These are phyloP conservation scores for Sialia sialis DNA, from an alignment of 2,113 vertebrate genomes.

Conservation along the genomic window DNA sequence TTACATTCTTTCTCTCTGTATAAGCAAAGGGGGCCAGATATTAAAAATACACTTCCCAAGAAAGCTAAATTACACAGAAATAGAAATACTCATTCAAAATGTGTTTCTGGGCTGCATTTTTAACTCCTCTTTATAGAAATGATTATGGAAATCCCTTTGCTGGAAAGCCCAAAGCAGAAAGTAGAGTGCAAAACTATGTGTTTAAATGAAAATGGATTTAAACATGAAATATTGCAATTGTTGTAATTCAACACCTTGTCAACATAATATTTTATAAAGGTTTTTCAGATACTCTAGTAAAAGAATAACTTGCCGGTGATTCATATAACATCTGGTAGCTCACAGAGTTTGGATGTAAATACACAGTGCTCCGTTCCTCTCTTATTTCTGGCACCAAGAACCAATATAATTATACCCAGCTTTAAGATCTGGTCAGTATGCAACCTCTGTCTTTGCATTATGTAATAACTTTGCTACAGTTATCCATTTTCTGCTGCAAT, in stretches of 20 bases:
- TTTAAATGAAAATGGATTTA: constrained; percentile 70
- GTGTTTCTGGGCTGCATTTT: constrained; percentile 53
- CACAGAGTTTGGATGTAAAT: background rate
- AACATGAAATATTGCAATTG: constrained; percentile 53
- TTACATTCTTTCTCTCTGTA: constrained; percentile 4
- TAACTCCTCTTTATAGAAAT: constrained; percentile 45
- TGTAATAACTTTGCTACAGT: background rate
- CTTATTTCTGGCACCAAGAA: background rate
- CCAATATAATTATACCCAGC: background rate
- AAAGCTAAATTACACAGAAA: constrained; percentile 50
- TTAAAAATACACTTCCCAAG: constrained; percentile 51
- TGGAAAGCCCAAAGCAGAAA: constrained; percentile 53
- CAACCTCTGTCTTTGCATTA: background rate
- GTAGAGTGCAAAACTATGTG: constrained; percentile 20
- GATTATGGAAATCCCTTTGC: constrained; percentile 61
- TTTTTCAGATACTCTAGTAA: background rate
- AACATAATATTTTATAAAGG: constrained; percentile 47
- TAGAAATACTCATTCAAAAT: constrained; percentile 51
- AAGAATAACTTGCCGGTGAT: constrained; percentile 31
- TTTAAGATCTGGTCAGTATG: background rate
- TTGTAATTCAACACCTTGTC: constrained; percentile 61
- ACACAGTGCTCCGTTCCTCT: background rate
- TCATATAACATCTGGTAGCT: constrained; percentile 23
- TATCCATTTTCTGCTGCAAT: background rate
- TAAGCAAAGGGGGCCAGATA: constrained; percentile 42